Base-by-base conservation (phyloP, 2,888 invertebrate species). In the Metalampra italica region DNA sequence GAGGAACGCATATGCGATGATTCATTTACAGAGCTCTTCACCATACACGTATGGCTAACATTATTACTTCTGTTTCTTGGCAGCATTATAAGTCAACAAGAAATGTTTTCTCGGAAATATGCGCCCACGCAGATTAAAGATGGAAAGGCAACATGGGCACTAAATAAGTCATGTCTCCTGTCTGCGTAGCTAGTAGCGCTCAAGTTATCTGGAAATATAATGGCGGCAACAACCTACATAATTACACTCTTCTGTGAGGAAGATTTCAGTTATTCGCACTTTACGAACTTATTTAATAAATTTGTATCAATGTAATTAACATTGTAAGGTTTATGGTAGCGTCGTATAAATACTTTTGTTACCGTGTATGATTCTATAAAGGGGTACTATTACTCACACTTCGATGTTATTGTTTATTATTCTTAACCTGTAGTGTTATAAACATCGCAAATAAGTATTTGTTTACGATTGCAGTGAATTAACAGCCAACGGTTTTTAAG, bases 101-200 rank as follows among this genome's bases (percentile, higher is more conserved):
- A 84, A 86, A 87, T 83, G 83, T 78, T 75, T 89, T 87, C 87
- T 81, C 77, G 75, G 87, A 87, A 89, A 82, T 85, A 84, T 86
- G 85, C 81, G 73, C 84, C 82, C 85, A 85, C 86, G 85, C 84
- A 85, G 84, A 83, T 86, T 82, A 83, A 82, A 82, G 84, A 86
- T 84, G 86, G 80, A 84, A 84, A 83, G 80, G 77, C 79, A 80
- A 82, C 84, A 80, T 79, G 82, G 77, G 74, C 83, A 80, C 84
- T 86, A 87, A 87, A 85, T 86, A 86, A 82, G 82, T 84, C 82
- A 74, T 81, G 83, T 82, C 79, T 78, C 69, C 73, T 69, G 78
- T 75, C 78, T 62, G 71, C 70, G 75, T 75, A 78, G 75, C 81
- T 80, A 82, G 75, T 71, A 74, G 73, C 75, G 64, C 60, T 70